Conservation (phyloP, 2,797 vertebrate species). For the Sebastes alutus region DNA sequence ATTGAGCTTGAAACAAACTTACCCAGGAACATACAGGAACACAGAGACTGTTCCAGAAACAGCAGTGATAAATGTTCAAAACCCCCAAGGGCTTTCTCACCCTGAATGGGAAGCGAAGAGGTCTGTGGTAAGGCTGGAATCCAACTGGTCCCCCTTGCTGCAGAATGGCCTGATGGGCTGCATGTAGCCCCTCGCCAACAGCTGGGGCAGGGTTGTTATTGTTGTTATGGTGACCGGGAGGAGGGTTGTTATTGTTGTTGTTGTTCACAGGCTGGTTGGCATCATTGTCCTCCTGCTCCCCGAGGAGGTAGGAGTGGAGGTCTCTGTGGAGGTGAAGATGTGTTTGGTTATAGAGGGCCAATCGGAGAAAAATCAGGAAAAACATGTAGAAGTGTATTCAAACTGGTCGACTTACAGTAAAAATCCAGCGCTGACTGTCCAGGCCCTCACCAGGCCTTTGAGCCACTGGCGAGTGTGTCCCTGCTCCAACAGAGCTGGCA, state of each 20-base stretch:
- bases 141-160: conserved; percentile 98
- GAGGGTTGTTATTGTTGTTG: conserved; percentile 94
- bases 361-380: background rate
- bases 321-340: conserved; percentile 82
- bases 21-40: too few species aligned
- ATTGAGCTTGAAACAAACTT: too few species aligned
- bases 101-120: conserved; percentile 94
- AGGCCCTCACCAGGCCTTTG: conserved; percentile 96
- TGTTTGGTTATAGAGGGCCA: background rate
- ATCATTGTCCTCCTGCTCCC: conserved; percentile 97
- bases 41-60: background rate
- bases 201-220: conserved; percentile 93
- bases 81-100: conserved; percentile 70
- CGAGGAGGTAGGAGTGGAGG: conserved; percentile 97
- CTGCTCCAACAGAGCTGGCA: conserved; percentile 94
- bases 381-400: background rate
- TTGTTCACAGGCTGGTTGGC: conserved; percentile 92
- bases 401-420: conserved; percentile 87
- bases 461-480: conserved; percentile 98
- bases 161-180: conserved; percentile 98
- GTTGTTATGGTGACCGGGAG: conserved; percentile 89
- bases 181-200: conserved; percentile 96
- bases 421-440: conserved; percentile 97
- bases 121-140: conserved; percentile 97
- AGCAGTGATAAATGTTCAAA: background rate